Percentiles rank a stretch among this genome's conserved stretches.
These are phyloP conservation scores for Hybognathus amarus DNA, from an alignment of 2,797 vertebrate species.

Conservation along the genomic window DNA sequence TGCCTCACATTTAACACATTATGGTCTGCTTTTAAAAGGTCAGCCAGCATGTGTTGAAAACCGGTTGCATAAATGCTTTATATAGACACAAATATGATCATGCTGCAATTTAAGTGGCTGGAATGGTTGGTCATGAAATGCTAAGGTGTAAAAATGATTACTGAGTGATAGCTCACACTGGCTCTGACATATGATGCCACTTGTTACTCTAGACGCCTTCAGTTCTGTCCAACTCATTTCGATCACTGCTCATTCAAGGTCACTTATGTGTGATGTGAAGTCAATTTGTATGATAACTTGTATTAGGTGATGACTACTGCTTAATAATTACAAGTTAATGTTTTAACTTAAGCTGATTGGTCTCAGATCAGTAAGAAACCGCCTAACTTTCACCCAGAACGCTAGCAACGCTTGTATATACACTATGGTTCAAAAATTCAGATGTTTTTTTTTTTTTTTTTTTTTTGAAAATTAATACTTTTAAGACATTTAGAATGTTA, in stretches of 20 bases:
- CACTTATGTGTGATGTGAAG: background rate
- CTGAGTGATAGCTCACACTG: background rate
- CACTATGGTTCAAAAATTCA: background rate
- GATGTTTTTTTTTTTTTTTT: background rate
- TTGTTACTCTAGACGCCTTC: background rate
- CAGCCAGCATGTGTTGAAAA: background rate
- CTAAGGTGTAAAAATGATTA: conserved; percentile 5
- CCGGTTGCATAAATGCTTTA: conserved; percentile 10
- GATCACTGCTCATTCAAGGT: background rate
- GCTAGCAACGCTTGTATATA: background rate
- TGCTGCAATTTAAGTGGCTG: background rate
- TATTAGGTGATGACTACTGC: background rate
- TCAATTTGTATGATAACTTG: background rate
- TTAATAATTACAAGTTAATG: background rate
- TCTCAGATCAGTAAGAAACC: background rate
- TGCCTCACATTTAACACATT: background rate
- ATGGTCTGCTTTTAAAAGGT: background rate
- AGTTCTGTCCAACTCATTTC: background rate
- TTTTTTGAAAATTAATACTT: background rate
- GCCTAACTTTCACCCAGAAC: background rate
- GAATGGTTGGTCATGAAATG: background rate
- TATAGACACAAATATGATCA: conserved; percentile 17
- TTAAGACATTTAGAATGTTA: background rate
- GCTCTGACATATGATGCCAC: conserved; percentile 1
- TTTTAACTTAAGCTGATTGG: background rate